Evolutionary conservation across 2,888 invertebrate genomes (phyloP).

Genomic region (Lamellibrachia columna): DNA sequence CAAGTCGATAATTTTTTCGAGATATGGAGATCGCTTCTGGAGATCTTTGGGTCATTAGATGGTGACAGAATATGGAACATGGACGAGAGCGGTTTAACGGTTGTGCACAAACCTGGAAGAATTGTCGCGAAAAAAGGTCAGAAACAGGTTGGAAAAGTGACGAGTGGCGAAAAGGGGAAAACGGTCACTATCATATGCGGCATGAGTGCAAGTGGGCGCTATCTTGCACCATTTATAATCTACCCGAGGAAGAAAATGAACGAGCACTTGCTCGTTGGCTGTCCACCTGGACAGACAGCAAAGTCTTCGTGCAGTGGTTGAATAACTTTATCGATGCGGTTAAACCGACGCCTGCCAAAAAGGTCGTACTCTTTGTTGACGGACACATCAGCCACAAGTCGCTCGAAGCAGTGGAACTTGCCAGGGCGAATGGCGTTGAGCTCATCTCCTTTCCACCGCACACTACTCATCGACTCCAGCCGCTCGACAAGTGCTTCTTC

Average conservation of each 20-base stretch:
- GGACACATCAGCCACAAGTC: background rate
- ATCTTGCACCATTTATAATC: background rate
- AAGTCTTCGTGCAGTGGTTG: background rate
- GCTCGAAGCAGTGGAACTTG: background rate
- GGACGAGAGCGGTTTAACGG: background rate
- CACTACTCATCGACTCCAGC: constrained; percentile 56
- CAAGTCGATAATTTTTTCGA: background rate
- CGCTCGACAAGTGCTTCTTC: constrained; percentile 23
- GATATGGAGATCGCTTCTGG: background rate
- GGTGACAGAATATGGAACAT: background rate
- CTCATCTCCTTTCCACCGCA: constrained; percentile 51
- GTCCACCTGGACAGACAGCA: background rate
- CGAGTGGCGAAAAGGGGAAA: background rate
- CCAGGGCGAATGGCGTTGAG: background rate
- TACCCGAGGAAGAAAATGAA: background rate
- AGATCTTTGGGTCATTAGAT: background rate
- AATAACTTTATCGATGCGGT: background rate
- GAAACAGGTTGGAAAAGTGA: background rate
- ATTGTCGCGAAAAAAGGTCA: background rate
- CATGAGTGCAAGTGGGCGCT: background rate
- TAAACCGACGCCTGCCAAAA: background rate
- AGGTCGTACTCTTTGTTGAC: background rate
- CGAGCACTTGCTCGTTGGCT: background rate
- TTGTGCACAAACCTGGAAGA: background rate
- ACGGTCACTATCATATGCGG: background rate